These are phyloP conservation scores for Chaetodon trifascialis DNA, from an alignment of 2,113 vertebrate species.

Conservation along the genomic window DNA sequence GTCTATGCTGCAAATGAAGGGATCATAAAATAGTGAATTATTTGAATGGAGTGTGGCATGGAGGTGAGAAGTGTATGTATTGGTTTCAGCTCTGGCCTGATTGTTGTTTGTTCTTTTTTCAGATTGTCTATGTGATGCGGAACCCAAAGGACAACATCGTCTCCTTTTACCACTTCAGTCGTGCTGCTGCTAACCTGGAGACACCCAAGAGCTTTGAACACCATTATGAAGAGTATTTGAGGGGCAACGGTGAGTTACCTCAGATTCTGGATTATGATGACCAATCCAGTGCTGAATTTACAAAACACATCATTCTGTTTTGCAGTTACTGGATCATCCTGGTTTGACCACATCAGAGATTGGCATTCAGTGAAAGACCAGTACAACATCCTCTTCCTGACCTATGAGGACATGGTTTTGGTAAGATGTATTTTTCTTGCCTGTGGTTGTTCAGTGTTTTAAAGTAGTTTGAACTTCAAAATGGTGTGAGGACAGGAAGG, in stretches of 20 bases:
- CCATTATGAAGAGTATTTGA: conserved; percentile 79
- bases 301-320: not conserved
- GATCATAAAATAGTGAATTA: too few species aligned
- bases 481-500: not conserved
- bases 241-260: conserved; percentile 71
- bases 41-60: too few species aligned
- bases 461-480: not conserved
- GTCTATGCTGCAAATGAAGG: too few species aligned
- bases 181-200: not conserved
- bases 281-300: too few species aligned
- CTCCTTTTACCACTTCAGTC: conserved; percentile 83
- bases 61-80: too few species aligned
- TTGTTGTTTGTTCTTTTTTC: not conserved
- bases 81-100: not conserved
- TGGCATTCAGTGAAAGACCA: conserved; percentile 74
- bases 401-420: conserved; percentile 81
- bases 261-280: not conserved
- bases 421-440: conserved; percentile 43
- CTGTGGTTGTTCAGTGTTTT: not conserved
- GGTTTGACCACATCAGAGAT: conserved; percentile 81
- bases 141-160: conserved; percentile 85
- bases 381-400: conserved; percentile 80
- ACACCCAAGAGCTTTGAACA: conserved; percentile 64
- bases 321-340: conserved; percentile 69
- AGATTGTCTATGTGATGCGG: conserved; percentile 80